Percentiles rank a stretch among this genome's conserved stretches.
phyloP scores from a whole-genome alignment of 2,888 invertebrate genomes.

The Ditylenchus weischeri region DNA sequence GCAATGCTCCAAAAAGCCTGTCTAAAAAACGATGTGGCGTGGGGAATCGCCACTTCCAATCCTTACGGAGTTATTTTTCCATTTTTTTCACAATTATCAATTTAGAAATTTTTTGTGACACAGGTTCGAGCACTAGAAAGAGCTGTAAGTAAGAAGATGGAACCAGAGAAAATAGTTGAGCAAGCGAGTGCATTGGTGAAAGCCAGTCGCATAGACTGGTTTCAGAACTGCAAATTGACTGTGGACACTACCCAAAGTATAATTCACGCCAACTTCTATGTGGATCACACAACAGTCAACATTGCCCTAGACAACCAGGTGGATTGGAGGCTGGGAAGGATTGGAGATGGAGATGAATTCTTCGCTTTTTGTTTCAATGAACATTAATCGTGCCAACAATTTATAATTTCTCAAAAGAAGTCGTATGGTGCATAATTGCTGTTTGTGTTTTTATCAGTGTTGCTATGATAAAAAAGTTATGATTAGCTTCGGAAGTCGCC shows the following conservation, averaged over 20 bases:
- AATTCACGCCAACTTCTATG: conserved; percentile 23
- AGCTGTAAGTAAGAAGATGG: conserved; percentile 14
- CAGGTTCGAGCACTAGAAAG: background rate
- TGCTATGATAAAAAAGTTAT: no score
- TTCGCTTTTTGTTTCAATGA: conserved; percentile 63
- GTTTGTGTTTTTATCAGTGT: no score
- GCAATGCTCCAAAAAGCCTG: conserved; percentile 17
- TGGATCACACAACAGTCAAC: conserved; percentile 21
- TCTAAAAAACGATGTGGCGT: conserved; percentile 18
- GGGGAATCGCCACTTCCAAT: conserved; percentile 21
- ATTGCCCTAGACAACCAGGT: conserved; percentile 2
- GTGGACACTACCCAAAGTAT: conserved; percentile 7
- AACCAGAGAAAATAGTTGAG: conserved; percentile 18
- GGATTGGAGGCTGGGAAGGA: conserved; percentile 21
- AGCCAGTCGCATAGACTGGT: conserved; percentile 21
- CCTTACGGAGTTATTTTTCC: conserved; percentile 16
- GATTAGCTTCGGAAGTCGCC: no score
- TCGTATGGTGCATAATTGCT: no score
- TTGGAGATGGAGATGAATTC: conserved; percentile 25
- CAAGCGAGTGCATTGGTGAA: conserved; percentile 17
- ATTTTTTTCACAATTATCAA: no score
- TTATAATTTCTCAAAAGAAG: no score
- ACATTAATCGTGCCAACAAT: no score
- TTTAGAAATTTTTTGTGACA: no score
- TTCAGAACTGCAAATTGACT: conserved; percentile 22